Evolutionary conservation across 2,888 invertebrate species (phyloP).

Genomic region (Pasiphila rectangulata): DNA sequence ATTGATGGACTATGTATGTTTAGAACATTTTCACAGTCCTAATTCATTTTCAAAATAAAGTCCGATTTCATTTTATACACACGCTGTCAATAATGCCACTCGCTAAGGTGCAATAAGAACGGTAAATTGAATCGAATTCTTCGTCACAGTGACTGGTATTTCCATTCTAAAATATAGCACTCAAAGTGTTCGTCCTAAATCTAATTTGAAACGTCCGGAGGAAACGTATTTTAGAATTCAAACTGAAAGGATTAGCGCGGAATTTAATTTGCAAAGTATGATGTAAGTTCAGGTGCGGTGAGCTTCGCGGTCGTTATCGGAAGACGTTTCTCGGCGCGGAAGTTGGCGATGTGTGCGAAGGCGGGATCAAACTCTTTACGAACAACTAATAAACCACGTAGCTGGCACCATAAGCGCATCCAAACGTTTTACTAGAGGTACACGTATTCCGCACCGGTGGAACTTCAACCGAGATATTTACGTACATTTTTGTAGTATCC

Average conservation of each 20-base stretch:
- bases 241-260: slow-evolving; percentile 45
- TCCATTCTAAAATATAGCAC: slow-evolving; percentile 54
- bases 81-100: slow-evolving; percentile 39
- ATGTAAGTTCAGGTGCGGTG: slow-evolving; percentile 47
- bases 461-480: slow-evolving; percentile 26
- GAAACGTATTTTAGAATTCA: slow-evolving; percentile 41
- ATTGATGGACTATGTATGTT: no score
- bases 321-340: slow-evolving; percentile 45
- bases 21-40: slow-evolving; percentile 29
- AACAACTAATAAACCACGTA: slow-evolving; percentile 45
- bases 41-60: slow-evolving; percentile 30
- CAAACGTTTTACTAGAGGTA: slow-evolving; percentile 24
- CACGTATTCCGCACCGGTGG: slow-evolving; percentile 28
- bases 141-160: slow-evolving; percentile 57
- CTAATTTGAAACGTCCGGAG: slow-evolving; percentile 55
- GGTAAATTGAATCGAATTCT: slow-evolving; percentile 62
- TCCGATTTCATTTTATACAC: slow-evolving; percentile 31
- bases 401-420: slow-evolving; percentile 31
- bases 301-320: slow-evolving; percentile 44
- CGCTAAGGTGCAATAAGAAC: slow-evolving; percentile 54
- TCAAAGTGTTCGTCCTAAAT: slow-evolving; percentile 61
- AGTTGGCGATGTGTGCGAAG: slow-evolving; percentile 40
- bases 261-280: slow-evolving; percentile 59
- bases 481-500: slow-evolving; percentile 10
- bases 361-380: slow-evolving; percentile 34